phyloP scores from a whole-genome alignment of 1,140 invertebrate species.

The Ephestia elutella region DNA sequence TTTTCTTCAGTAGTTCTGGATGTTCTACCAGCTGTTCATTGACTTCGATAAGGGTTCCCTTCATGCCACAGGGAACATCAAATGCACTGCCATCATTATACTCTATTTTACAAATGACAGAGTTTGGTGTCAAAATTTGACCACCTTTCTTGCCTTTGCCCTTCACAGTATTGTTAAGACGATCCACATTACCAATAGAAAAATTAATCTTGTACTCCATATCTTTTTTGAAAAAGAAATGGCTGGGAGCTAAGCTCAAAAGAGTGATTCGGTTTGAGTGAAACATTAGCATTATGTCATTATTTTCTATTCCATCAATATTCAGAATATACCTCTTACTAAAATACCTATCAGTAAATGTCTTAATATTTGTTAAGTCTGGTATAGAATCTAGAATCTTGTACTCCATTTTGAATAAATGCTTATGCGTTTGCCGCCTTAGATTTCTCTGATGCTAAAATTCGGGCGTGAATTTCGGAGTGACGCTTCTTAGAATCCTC shows the following conservation, averaged over 20 bases:
- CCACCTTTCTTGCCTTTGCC: constrained; percentile 91
- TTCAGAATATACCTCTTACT: constrained; percentile 78
- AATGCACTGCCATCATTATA: constrained; percentile 78
- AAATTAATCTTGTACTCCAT: constrained; percentile 80
- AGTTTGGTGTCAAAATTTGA: constrained; percentile 81
- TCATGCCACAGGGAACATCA: constrained; percentile 82
- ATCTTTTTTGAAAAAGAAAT: constrained; percentile 78
- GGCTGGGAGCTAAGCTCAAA: constrained; percentile 82
- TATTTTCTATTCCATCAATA: constrained; percentile 67
- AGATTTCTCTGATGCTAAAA: constrained; percentile 39
- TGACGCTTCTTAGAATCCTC: constrained; percentile 50
- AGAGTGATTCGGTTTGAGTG: constrained; percentile 89
- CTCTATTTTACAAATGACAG: constrained; percentile 83
- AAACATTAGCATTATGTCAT: constrained; percentile 82
- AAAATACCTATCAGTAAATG: constrained; percentile 82
- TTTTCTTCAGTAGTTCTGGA: constrained; percentile 78
- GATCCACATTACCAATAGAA: constrained; percentile 81
- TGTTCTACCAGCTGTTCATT: constrained; percentile 82
- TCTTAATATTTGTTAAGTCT: constrained; percentile 52
- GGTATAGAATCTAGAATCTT: constrained; percentile 54
- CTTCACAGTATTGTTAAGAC: constrained; percentile 85
- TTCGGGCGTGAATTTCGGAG: constrained; percentile 56
- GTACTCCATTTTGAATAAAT: constrained; percentile 35
- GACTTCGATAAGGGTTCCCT: constrained; percentile 88
- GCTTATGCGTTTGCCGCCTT: constrained; percentile 7